Percentiles rank a stretch among this genome's conserved stretches.
Evolutionary conservation across 2,113 vertebrate species (phyloP).

Genomic region (Perognathus longimembris): DNA sequence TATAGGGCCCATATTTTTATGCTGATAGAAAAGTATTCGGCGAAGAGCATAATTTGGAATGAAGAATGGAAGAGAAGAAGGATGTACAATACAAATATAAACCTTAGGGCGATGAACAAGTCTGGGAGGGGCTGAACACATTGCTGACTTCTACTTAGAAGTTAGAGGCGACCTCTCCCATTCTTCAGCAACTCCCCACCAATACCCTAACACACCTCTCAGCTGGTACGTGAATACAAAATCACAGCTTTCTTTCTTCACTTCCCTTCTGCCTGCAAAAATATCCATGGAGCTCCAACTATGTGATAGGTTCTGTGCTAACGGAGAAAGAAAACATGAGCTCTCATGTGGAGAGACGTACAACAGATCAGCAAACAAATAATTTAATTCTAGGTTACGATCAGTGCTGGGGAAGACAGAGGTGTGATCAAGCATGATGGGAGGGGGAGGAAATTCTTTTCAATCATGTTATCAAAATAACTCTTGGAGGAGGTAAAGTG

Average conservation of each 20-base stretch:
- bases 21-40: not conserved
- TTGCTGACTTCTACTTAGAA: not conserved
- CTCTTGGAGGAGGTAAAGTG: not conserved
- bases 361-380: not conserved
- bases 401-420: not conserved
- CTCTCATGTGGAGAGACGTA: not conserved
- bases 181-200: not conserved
- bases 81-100: not conserved
- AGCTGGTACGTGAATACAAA: not conserved
- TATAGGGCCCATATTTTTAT: not conserved
- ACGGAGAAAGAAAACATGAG: not conserved
- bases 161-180: not conserved
- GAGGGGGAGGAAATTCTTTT: not conserved
- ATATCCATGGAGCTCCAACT: not conserved
- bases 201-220: not conserved
- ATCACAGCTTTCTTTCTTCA: not conserved
- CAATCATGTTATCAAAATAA: not conserved
- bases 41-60: not conserved
- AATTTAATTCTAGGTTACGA: not conserved
- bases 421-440: not conserved
- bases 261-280: not conserved
- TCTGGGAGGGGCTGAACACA: too few relatives aligned
- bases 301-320: not conserved
- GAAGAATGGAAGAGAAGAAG: not conserved
- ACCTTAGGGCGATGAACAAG: not conserved